A percentile compares a stretch with the other conserved stretches of the same genome.
phyloP scores from a whole-genome alignment of 1,140 invertebrate species.

The Calliphora vicina region DNA sequence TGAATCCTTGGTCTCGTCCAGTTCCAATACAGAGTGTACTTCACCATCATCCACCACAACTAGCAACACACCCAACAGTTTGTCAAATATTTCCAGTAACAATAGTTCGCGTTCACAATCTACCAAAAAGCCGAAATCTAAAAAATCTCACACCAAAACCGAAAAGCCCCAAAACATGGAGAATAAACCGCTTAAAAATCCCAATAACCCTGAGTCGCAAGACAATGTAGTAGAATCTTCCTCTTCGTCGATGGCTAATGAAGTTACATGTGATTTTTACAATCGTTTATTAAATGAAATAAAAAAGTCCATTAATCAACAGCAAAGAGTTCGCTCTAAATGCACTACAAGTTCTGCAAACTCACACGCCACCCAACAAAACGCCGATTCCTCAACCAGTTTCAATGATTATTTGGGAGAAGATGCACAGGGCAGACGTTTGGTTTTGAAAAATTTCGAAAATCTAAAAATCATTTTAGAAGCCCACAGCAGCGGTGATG shows the following conservation, averaged over 20 bases:
- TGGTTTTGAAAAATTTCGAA: conserved; percentile 60
- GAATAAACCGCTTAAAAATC: conserved; percentile 11
- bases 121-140: conserved; percentile 46
- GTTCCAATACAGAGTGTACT: conserved; percentile 19
- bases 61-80: conserved; percentile 44
- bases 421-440: conserved; percentile 47
- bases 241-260: conserved; percentile 42
- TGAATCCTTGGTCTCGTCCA: background rate
- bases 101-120: conserved; percentile 57
- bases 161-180: conserved; percentile 34
- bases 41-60: conserved; percentile 40
- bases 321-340: background rate
- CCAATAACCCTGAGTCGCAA: background rate
- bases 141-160: background rate
- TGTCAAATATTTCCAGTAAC: conserved; percentile 55
- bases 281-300: conserved; percentile 60
- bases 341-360: background rate
- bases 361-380: background rate
- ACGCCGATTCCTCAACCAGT: background rate
- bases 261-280: conserved; percentile 59
- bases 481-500: conserved; percentile 51
- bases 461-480: conserved; percentile 56
- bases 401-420: conserved; percentile 18
- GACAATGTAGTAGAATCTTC: conserved; percentile 11
- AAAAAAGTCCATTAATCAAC: conserved; percentile 52